Percentiles rank a stretch among this genome's conserved stretches.
These are phyloP conservation scores for Ivindomyrus marchei DNA, from an alignment of 2,113 vertebrate genomes.

Conservation along the genomic window DNA sequence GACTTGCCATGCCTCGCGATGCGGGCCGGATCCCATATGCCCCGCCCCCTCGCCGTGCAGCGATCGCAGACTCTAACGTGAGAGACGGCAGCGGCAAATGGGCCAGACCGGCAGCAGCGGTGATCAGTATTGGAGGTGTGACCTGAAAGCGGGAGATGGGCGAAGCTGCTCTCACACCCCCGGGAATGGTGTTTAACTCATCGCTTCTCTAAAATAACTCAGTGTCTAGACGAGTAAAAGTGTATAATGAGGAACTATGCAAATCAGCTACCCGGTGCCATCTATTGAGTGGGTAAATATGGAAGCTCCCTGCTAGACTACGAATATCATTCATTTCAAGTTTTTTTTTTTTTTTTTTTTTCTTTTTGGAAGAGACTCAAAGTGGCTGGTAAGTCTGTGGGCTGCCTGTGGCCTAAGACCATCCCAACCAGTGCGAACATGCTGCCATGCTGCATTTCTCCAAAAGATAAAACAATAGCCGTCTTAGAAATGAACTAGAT, in stretches of 20 bases:
- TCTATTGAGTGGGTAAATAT: not conserved
- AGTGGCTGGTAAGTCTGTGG: slow-evolving; percentile 49
- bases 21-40: not conserved
- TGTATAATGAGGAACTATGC: slow-evolving; percentile 3
- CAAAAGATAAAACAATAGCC: not conserved
- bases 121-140: not conserved
- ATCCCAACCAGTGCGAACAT: slow-evolving; percentile 51
- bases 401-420: not conserved
- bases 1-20: not conserved
- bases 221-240: slow-evolving; percentile 1
- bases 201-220: not conserved
- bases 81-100: not conserved
- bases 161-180: not conserved
- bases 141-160: not conserved
- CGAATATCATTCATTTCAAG: not conserved
- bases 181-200: not conserved
- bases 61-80: not conserved
- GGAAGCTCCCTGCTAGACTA: not conserved
- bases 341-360: slow-evolving; percentile 43
- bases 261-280: not conserved
- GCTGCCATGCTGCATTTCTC: slow-evolving; percentile 22
- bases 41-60: not conserved
- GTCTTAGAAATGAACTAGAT: not conserved
- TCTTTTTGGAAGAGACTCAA: slow-evolving; percentile 48
- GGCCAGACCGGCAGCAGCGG: not conserved